Conservation (phyloP, 2,888 invertebrate species). For the Archips xylosteana region DNA sequence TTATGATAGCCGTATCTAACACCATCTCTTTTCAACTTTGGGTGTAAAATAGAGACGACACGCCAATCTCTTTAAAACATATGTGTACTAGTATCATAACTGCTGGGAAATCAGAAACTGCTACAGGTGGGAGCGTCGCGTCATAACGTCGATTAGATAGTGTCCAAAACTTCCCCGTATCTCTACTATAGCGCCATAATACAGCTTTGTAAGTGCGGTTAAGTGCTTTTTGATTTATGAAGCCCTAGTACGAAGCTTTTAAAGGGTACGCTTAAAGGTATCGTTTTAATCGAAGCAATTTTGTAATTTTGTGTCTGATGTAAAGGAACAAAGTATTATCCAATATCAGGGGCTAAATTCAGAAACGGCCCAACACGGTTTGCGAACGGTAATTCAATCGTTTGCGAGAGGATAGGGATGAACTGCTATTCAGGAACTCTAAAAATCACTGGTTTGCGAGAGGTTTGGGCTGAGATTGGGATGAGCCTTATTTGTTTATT, state of each 20-base stretch:
- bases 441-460: too few species aligned
- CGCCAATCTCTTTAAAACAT: neutral
- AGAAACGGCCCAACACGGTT: too few species aligned
- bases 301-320: too few species aligned
- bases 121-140: conserved; percentile 1
- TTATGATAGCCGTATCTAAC: neutral
- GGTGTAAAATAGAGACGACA: neutral
- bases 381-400: too few species aligned
- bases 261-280: neutral
- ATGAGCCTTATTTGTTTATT: too few species aligned
- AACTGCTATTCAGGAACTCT: too few species aligned
- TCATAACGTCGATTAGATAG: conserved; percentile 10
- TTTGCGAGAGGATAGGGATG: too few species aligned
- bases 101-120: conserved; percentile 12
- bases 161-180: conserved; percentile 6
- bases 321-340: too few species aligned
- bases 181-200: neutral
- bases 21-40: neutral
- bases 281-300: too few species aligned
- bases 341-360: too few species aligned
- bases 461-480: too few species aligned
- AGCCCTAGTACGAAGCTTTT: neutral
- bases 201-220: neutral
- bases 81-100: neutral
- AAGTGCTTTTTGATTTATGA: conserved; percentile 8